phyloP scores from a whole-genome alignment of 1,140 invertebrate species.

The Triops longicaudatus region DNA sequence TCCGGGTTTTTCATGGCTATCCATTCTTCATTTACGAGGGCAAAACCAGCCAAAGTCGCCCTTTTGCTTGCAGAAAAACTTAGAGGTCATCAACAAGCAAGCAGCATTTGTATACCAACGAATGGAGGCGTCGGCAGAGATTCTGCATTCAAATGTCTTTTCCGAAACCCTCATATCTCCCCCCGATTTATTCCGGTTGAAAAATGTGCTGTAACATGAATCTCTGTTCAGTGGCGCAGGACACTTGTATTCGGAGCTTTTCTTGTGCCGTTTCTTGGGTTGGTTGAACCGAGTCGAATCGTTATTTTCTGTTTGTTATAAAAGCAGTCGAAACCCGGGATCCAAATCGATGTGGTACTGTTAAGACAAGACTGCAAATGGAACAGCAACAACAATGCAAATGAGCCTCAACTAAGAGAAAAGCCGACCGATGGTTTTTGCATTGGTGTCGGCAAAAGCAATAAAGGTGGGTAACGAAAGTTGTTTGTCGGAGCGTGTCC shows the following conservation, averaged over 20 bases:
- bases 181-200: neutral
- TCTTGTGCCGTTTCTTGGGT: neutral
- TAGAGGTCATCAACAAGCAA: neutral
- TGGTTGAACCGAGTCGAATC: too few species aligned
- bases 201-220: neutral
- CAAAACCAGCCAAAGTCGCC: neutral
- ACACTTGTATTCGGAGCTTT: neutral
- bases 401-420: neutral
- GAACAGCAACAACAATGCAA: slow-evolving; percentile 9
- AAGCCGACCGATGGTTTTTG: neutral
- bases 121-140: slow-evolving; percentile 1
- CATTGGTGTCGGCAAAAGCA: neutral
- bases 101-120: neutral
- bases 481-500: neutral
- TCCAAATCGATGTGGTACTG: neutral
- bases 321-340: neutral
- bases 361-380: neutral
- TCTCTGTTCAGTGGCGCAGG: neutral
- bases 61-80: neutral
- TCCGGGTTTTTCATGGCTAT: neutral
- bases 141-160: neutral
- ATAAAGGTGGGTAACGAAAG: neutral
- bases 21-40: slow-evolving; percentile 8
- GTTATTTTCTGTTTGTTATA: neutral
- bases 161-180: neutral